Percentiles rank a stretch among this genome's conserved stretches.
Evolutionary conservation across 1,140 invertebrate genomes (phyloP).

Genomic region (Streblospio benedicti): DNA sequence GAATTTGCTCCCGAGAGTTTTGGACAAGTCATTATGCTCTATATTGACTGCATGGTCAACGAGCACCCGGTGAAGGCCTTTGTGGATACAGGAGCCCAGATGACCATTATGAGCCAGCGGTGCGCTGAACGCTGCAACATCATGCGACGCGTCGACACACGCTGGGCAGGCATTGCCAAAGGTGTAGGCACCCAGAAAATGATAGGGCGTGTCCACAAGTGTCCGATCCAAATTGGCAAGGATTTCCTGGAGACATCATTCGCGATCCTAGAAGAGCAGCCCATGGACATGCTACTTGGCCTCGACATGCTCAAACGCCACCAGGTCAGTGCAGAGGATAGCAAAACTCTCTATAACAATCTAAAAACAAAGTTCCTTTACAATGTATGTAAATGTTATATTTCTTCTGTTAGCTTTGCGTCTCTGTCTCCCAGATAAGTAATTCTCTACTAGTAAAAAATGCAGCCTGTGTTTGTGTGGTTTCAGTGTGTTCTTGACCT

Average conservation of each 20-base stretch:
- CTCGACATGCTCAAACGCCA: constrained; percentile 95
- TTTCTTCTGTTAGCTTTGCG: too few relatives aligned
- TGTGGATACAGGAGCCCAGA: constrained; percentile 69
- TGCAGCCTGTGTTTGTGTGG: too few relatives aligned
- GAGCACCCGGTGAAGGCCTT: constrained; percentile 93
- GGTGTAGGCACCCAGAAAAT: constrained; percentile 91
- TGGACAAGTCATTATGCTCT: constrained; percentile 93
- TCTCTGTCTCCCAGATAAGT: too few relatives aligned
- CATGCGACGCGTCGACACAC: constrained; percentile 83
- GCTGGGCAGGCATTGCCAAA: constrained; percentile 87
- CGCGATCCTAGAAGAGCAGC: constrained; percentile 92
- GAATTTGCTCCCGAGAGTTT: constrained; percentile 97
- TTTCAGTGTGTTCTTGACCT: constrained; percentile 91
- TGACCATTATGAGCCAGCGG: constrained; percentile 50
- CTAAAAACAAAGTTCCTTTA: too few relatives aligned
- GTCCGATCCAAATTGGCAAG: constrained; percentile 81
- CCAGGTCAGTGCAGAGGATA: too few relatives aligned
- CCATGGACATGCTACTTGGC: constrained; percentile 96
- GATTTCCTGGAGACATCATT: constrained; percentile 92
- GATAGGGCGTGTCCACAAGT: constrained; percentile 90
- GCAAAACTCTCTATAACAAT: too few relatives aligned
- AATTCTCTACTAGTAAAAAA: too few relatives aligned
- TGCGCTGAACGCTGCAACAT: constrained; percentile 79
- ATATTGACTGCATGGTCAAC: constrained; percentile 70
- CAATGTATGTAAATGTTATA: too few relatives aligned